A percentile compares a stretch with the other conserved stretches of the same genome.
Conservation (phyloP, 2,113 vertebrate species). For the Heterotilapia buettikoferi region DNA sequence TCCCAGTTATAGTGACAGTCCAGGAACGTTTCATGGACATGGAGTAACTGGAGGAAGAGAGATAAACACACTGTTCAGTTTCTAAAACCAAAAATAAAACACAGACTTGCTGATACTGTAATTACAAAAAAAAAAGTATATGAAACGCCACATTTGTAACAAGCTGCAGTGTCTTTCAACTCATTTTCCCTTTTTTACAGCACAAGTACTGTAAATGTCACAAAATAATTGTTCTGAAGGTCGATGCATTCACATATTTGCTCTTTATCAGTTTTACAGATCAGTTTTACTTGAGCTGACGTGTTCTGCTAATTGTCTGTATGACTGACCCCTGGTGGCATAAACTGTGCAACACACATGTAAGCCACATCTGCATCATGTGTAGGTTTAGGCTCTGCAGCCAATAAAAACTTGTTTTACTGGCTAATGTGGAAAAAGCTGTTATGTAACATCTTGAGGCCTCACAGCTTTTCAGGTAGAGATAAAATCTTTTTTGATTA, state of each 20-base stretch:
- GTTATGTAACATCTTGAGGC: neutral
- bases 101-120: neutral
- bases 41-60: slow-evolving; percentile 72
- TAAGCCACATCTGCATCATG: rapidly evolving
- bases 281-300: neutral
- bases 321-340: neutral
- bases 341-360: neutral
- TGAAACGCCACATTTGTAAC: rapidly evolving
- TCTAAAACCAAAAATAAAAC: neutral
- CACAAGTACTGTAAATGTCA: neutral
- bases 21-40: slow-evolving; percentile 92
- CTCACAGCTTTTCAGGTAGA: neutral
- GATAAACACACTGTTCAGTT: rapidly evolving
- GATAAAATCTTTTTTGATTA: neutral
- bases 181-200: neutral
- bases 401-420: neutral
- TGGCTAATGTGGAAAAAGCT: neutral
- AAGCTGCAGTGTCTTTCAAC: neutral
- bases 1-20: slow-evolving; percentile 99
- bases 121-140: rapidly evolving
- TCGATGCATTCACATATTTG: neutral
- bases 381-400: neutral
- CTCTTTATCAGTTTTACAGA: neutral
- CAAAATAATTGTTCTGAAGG: neutral
- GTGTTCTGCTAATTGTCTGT: neutral